phyloP scores from a whole-genome alignment of 2,888 invertebrate species.

The Darwinula stevensoni region DNA sequence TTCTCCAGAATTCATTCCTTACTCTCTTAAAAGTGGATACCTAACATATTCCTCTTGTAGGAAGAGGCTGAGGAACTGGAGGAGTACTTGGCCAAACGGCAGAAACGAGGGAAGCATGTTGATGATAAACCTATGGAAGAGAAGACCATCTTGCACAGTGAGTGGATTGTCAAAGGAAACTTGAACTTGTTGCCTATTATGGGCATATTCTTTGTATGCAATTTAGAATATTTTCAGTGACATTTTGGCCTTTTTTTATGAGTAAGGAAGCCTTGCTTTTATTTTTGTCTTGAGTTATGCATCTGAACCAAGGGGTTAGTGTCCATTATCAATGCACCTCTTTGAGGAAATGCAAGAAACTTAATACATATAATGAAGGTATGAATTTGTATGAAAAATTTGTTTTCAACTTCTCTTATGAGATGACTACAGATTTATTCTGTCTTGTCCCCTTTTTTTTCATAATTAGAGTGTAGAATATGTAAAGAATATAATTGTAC shows the following conservation, averaged over 20 bases:
- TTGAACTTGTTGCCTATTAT: background rate
- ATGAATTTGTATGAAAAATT: too few relatives aligned
- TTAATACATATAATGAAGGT: too few relatives aligned
- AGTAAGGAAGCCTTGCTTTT: too few relatives aligned
- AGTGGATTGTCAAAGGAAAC: conserved; percentile 15
- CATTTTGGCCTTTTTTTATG: background rate
- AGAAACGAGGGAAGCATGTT: conserved; percentile 49
- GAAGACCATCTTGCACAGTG: conserved; percentile 72
- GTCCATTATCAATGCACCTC: too few relatives aligned
- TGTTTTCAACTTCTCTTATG: too few relatives aligned
- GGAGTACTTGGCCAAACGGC: conserved; percentile 68
- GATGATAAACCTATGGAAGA: conserved; percentile 83
- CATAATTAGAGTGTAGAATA: too few relatives aligned
- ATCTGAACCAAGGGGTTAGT: too few relatives aligned
- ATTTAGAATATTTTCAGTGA: conserved; percentile 1
- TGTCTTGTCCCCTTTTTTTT: too few relatives aligned
- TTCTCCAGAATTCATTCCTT: background rate
- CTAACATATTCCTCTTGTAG: conserved; percentile 13
- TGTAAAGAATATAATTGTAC: too few relatives aligned
- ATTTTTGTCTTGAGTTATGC: too few relatives aligned
- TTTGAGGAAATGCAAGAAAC: too few relatives aligned
- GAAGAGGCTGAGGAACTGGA: conserved; percentile 81
- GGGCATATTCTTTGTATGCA: background rate
- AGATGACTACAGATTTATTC: too few relatives aligned
- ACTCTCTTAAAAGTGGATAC: background rate